Evolutionary conservation across 2,888 invertebrate species (phyloP).

Genomic region (Dynastes grantii): DNA sequence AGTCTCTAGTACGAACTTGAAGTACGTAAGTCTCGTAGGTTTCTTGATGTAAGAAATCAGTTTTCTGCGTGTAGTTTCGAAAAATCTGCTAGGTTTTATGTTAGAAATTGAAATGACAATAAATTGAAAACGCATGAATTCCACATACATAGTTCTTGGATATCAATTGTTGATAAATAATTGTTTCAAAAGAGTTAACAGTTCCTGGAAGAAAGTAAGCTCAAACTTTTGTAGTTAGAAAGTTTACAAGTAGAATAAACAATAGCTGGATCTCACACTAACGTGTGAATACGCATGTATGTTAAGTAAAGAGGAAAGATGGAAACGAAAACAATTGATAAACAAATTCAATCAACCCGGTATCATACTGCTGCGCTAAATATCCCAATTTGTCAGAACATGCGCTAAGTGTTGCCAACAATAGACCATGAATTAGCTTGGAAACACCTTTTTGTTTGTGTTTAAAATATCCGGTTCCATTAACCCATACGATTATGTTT

Average conservation of each 20-base stretch:
- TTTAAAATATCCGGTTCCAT: constrained; percentile 36
- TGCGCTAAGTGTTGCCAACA: constrained; percentile 28
- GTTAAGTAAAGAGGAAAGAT: background rate
- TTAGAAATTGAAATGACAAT: too few species aligned
- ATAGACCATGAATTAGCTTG: constrained; percentile 18
- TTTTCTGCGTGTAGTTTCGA: too few species aligned
- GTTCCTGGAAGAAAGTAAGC: too few species aligned
- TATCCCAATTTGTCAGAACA: constrained; percentile 31
- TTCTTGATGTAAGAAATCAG: too few species aligned
- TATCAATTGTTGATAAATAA: too few species aligned
- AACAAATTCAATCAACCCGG: constrained; percentile 15
- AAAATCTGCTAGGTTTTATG: too few species aligned
- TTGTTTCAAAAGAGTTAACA: too few species aligned
- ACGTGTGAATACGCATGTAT: background rate
- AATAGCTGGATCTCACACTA: constrained; percentile 2
- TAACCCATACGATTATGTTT: constrained; percentile 41
- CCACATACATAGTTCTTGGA: too few species aligned
- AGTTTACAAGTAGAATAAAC: background rate
- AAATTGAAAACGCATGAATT: too few species aligned
- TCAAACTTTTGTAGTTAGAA: constrained; percentile 11
- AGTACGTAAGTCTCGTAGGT: too few species aligned
- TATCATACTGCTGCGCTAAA: constrained; percentile 20
- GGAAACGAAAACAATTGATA: constrained; percentile 16
- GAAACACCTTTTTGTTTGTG: constrained; percentile 34
- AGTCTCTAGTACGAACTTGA: too few species aligned